Base-by-base conservation (phyloP, 2,888 invertebrate species). In the Cylindroiulus punctatus region DNA sequence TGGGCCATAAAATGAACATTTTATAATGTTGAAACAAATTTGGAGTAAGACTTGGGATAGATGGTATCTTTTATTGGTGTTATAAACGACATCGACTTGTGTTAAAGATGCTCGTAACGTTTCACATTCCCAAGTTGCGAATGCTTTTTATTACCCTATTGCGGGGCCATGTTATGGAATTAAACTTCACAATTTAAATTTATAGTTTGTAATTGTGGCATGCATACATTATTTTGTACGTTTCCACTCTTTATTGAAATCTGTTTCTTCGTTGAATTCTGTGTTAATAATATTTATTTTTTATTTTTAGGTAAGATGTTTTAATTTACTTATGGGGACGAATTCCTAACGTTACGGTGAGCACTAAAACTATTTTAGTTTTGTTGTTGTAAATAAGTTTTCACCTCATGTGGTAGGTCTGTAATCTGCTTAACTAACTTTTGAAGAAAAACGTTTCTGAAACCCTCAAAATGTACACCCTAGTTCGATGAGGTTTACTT, bases 401-500 rank as follows among this genome's bases (percentile, higher is more conserved):
- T 14, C 26, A 76, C 30, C 12, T 30, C 12, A 76, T 76, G 76
- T 14, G 12, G 1, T 76, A 30, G n/a, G n/a, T n/a, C 1, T 30
- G 14, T 76, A 30, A 76, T 76, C 76, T 76, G 10, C 76, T 26
- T 12, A 65, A 22, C 26, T 22, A 65, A 7, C 14, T 76, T 76
- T 26, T 76, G 14, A 26, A 76, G 12, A 30, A 30, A 76, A 76
- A 22, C 76, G 30, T 76, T 14, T 10, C 26, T 10, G 26, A 57
- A 40, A 44, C 14, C 1, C 44, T 10, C 12, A 1, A 44, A 44
- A 26, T 52, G n/a, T 76, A 14, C 2, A 30, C 10, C 30, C 22
- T 30, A 76, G 22, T 76, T 76, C 30, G 76, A 30, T 76, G 76
- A 76, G 76, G 26, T 76, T 76, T 76, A 76, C 76, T 76, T 76